Conservation (phyloP, 2,888 invertebrate species). For the Eretmocerus hayati region DNA sequence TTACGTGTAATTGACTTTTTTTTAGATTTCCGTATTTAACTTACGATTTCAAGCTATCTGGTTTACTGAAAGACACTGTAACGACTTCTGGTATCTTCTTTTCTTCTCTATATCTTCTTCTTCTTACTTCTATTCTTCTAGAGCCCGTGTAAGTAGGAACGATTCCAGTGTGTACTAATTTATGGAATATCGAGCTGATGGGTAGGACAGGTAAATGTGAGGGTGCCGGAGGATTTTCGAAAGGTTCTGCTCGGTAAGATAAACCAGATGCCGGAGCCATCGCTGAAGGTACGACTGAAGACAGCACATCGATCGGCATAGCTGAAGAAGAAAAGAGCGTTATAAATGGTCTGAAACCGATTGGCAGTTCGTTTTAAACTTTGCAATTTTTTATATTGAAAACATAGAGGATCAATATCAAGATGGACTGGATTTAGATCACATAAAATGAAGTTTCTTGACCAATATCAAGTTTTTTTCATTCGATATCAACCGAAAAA, state of each 20-base stretch:
- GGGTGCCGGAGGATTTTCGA: slow-evolving; percentile 18
- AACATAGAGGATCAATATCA: too few relatives aligned
- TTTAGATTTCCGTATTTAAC: slow-evolving; percentile 30
- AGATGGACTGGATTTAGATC: too few relatives aligned
- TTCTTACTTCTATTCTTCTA: slow-evolving; percentile 37
- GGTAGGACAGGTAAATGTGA: slow-evolving; percentile 51
- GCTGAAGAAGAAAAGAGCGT: slow-evolving; percentile 28
- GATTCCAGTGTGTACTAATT: slow-evolving; percentile 77
- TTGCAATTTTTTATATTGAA: too few relatives aligned
- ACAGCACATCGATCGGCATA: slow-evolving; percentile 54
- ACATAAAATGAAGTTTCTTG: too few relatives aligned
- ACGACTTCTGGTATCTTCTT: slow-evolving; percentile 47
- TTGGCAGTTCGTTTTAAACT: too few relatives aligned
- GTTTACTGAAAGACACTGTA: slow-evolving; percentile 59
- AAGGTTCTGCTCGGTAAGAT: slow-evolving; percentile 20
- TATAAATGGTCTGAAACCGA: too few relatives aligned
- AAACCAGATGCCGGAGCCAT: slow-evolving; percentile 22
- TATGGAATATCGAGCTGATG: slow-evolving; percentile 77
- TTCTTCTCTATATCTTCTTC: too few relatives aligned
- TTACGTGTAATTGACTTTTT: too few relatives aligned
- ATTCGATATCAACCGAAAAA: too few relatives aligned
- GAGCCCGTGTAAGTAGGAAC: slow-evolving; percentile 48
- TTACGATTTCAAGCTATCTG: slow-evolving; percentile 69
- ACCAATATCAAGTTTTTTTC: not conserved
- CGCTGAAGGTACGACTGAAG: slow-evolving; percentile 19